These are phyloP conservation scores for Patagioenas fasciata DNA, from an alignment of 2,113 vertebrate species.

Conservation along the genomic window DNA sequence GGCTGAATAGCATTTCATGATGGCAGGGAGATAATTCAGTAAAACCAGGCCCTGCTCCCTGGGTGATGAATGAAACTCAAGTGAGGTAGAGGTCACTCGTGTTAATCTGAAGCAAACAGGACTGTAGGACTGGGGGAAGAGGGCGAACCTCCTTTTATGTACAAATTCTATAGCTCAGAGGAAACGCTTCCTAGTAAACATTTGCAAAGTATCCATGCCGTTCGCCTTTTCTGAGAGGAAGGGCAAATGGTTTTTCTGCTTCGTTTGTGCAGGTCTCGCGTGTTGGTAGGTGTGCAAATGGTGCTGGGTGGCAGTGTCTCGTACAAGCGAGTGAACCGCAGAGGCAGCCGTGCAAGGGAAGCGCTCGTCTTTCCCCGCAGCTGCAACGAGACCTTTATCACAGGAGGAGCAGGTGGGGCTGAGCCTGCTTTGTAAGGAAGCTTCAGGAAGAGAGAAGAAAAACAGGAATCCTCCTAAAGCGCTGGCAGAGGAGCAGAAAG, in stretches of 20 bases:
- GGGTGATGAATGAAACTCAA: conserved; percentile 31
- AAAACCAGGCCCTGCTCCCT: not conserved
- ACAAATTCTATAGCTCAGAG: conserved; percentile 45
- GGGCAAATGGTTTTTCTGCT: conserved; percentile 35
- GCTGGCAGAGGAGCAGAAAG: not conserved
- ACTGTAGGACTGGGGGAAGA: conserved; percentile 27
- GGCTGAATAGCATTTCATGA: conserved; percentile 45
- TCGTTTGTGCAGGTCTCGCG: not conserved
- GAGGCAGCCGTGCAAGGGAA: conserved; percentile 28
- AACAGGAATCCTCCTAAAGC: not conserved
- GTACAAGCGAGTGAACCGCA: conserved; percentile 50
- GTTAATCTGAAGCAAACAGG: conserved; percentile 63
- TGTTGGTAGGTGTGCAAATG: conserved; percentile 28
- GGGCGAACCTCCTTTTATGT: conserved; percentile 26
- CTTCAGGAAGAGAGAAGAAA: not conserved
- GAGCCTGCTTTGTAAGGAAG: not conserved
- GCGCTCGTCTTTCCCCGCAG: conserved; percentile 22
- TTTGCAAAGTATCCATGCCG: conserved; percentile 30
- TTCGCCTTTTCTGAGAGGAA: not conserved
- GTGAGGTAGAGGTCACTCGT: conserved; percentile 44
- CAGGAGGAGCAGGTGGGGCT: not conserved
- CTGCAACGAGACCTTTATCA: not conserved
- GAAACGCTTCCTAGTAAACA: conserved; percentile 44
- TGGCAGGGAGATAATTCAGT: conserved; percentile 52
- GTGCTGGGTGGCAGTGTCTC: conserved; percentile 25